Percentiles rank a stretch among this genome's conserved stretches.
Conservation (phyloP, 1,140 invertebrate genomes). For the Eriocheir sinensis region DNA sequence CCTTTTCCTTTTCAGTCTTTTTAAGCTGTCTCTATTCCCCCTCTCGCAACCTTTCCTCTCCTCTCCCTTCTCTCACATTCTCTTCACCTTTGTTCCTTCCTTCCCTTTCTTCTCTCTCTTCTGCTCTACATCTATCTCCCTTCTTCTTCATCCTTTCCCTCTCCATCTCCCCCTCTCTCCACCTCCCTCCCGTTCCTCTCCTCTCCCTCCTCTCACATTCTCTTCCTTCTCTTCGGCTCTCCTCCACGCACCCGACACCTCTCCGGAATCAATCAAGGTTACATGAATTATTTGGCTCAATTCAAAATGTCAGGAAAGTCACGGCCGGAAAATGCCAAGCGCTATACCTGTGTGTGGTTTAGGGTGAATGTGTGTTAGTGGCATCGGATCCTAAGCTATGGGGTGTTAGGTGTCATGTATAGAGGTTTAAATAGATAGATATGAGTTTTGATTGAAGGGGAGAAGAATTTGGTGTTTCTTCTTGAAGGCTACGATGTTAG, state of each 20-base stretch:
- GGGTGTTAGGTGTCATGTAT: too few relatives aligned
- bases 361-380: neutral
- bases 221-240: neutral
- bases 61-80: neutral
- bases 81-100: neutral
- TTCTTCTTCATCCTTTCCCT: neutral
- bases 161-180: neutral
- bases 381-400: too few relatives aligned
- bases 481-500: too few relatives aligned
- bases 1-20: neutral
- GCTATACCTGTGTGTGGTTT: neutral
- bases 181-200: neutral
- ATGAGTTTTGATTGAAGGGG: too few relatives aligned
- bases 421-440: too few relatives aligned
- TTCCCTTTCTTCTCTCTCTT: conserved; percentile 6
- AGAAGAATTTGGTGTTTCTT: too few relatives aligned
- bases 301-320: neutral
- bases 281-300: neutral
- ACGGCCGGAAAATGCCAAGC: neutral
- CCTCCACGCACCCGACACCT: neutral
- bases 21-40: too few relatives aligned
- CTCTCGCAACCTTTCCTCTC: neutral
- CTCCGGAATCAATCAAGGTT: neutral
- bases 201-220: neutral
- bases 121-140: neutral